Conservation (phyloP, 2,113 vertebrate species). For the Notarius quadriscutis region DNA sequence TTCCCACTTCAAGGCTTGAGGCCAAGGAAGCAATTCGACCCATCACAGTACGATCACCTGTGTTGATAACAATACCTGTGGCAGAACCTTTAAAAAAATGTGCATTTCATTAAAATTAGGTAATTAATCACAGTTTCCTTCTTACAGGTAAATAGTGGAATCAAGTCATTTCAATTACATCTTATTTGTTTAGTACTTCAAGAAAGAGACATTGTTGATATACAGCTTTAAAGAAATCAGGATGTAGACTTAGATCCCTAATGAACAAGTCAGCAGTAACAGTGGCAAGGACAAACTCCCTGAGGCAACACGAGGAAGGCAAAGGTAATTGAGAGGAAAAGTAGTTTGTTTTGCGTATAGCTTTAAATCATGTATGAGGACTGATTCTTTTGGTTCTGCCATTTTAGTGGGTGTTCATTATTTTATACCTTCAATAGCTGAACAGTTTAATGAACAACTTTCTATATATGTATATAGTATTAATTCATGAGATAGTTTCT, state of each 20-base stretch:
- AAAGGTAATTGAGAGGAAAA: background rate
- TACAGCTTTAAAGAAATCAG: background rate
- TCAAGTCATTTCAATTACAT: background rate
- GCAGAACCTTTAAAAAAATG: slow-evolving; percentile 74
- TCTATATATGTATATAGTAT: background rate
- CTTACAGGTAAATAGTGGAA: background rate
- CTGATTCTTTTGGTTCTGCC: background rate
- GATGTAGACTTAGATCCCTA: background rate
- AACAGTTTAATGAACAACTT: background rate
- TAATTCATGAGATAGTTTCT: background rate
- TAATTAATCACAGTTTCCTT: background rate
- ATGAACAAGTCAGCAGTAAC: background rate
- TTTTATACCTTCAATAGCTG: background rate
- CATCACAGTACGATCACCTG: slow-evolving; percentile 91
- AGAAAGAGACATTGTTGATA: background rate
- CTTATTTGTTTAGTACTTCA: background rate
- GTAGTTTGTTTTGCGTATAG: background rate
- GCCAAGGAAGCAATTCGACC: slow-evolving; percentile 89
- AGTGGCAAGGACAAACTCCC: background rate
- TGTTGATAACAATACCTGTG: slow-evolving; percentile 85
- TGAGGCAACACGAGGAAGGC: background rate
- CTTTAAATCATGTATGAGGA: background rate
- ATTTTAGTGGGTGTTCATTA: background rate
- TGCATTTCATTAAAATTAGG: background rate
- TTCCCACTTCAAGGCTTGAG: slow-evolving; percentile 85